Conservation (phyloP, 2,888 invertebrate species). For the Callinectes sapidus region DNA sequence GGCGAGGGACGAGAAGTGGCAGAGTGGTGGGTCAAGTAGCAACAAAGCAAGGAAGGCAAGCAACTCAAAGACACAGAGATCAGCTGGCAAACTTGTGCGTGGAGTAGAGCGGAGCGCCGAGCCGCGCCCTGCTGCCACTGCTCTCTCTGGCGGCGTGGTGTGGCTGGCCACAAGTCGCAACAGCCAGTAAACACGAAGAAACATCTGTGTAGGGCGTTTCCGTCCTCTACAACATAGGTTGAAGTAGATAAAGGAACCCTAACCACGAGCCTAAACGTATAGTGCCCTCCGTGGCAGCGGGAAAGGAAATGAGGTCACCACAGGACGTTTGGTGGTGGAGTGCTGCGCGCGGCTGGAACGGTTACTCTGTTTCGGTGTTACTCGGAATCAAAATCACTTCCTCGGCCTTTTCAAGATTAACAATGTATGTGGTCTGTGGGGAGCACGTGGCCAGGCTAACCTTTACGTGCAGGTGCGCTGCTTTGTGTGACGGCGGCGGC, state of each 20-base stretch:
- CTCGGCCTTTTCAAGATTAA: slow-evolving; percentile 51
- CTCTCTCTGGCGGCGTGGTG: not conserved
- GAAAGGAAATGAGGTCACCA: slow-evolving; percentile 51
- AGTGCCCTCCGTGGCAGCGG: not conserved
- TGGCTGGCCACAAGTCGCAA: not conserved
- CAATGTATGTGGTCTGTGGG: slow-evolving; percentile 49
- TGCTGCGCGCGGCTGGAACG: slow-evolving; percentile 25
- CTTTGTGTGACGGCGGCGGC: slow-evolving; percentile 47
- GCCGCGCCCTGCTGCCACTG: slow-evolving; percentile 29
- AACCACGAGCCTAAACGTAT: slow-evolving; percentile 4
- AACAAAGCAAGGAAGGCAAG: slow-evolving; percentile 15
- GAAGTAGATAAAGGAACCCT: not conserved
- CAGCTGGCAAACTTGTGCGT: not conserved
- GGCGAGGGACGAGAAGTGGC: not conserved
- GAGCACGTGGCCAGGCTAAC: slow-evolving; percentile 61
- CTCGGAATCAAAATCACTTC: slow-evolving; percentile 57
- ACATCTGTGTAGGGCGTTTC: not conserved
- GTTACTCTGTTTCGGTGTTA: slow-evolving; percentile 38
- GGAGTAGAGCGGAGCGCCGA: not conserved
- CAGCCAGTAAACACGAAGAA: not conserved
- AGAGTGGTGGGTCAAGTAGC: not conserved
- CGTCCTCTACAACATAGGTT: not conserved
- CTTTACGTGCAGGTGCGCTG: slow-evolving; percentile 56
- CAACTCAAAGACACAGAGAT: not conserved
- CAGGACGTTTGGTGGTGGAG: slow-evolving; percentile 37